Conservation (phyloP, 2,113 vertebrate genomes). For the Malurus elegans region DNA sequence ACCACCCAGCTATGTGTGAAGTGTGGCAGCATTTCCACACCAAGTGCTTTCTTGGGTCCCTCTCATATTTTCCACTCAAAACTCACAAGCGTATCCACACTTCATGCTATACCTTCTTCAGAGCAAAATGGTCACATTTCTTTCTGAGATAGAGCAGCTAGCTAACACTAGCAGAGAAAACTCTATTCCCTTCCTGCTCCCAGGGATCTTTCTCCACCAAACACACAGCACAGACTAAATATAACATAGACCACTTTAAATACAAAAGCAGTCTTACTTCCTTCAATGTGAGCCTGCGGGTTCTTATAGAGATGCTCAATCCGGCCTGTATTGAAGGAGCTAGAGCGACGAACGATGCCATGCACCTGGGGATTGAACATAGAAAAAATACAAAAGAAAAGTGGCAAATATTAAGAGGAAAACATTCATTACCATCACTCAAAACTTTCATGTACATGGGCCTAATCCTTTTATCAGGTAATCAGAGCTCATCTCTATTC, state of each 20-base stretch:
- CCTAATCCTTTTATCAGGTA: background rate
- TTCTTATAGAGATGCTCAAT: slow-evolving; percentile 98
- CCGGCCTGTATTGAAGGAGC: slow-evolving; percentile 97
- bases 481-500: background rate
- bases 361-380: slow-evolving; percentile 81
- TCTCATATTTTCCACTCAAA: background rate
- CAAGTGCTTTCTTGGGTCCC: background rate
- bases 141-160: background rate
- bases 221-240: background rate
- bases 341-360: slow-evolving; percentile 93
- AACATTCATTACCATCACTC: background rate
- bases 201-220: background rate
- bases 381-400: background rate
- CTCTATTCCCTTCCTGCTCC: background rate
- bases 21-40: background rate
- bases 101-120: background rate
- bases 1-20: background rate
- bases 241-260: background rate
- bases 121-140: background rate
- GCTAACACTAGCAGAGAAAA: background rate
- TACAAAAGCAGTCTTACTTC: slow-evolving; percentile 82
- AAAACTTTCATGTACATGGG: background rate
- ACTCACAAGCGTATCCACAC: background rate
- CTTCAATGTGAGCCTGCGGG: slow-evolving; percentile 90
- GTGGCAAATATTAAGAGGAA: background rate